A percentile compares a stretch with the other conserved stretches of the same genome.
Conservation (phyloP, 1,140 invertebrate species). For the Cotesia vestalis region DNA sequence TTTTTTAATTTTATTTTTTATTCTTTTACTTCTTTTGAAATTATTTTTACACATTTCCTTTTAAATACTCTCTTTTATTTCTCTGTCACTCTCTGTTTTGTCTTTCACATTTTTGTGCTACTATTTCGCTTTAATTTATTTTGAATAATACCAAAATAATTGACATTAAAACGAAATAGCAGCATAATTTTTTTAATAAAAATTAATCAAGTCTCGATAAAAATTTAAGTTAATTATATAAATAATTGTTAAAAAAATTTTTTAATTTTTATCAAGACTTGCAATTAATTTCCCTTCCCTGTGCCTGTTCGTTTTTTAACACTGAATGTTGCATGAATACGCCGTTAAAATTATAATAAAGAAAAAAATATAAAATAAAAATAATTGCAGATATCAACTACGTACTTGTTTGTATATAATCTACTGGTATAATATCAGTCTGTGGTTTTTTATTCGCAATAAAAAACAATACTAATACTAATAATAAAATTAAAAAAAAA, state of each 20-base stretch:
- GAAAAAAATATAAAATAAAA: neutral
- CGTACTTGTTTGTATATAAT: slow-evolving; percentile 52
- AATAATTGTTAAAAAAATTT: no score
- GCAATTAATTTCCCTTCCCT: neutral
- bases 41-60: no score
- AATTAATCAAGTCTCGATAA: no score
- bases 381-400: slow-evolving; percentile 38
- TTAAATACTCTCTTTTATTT: neutral
- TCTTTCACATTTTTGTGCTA: no score
- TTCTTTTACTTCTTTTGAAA: neutral
- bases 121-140: no score
- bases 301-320: slow-evolving; percentile 38
- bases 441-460: slow-evolving; percentile 28
- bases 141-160: slow-evolving; percentile 9
- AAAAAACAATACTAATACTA: no score
- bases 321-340: slow-evolving; percentile 44
- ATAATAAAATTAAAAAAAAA: neutral
- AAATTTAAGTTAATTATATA: no score
- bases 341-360: slow-evolving; percentile 25
- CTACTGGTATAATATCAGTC: slow-evolving; percentile 27
- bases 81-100: no score
- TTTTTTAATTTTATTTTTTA: slow-evolving; percentile 3
- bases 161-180: neutral
- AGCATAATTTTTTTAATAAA: no score
- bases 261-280: neutral